Evolutionary conservation across 2,113 vertebrate species (phyloP), one percentile per base, ranked within the genome.

Genomic region (Heterotis niloticus): DNA sequence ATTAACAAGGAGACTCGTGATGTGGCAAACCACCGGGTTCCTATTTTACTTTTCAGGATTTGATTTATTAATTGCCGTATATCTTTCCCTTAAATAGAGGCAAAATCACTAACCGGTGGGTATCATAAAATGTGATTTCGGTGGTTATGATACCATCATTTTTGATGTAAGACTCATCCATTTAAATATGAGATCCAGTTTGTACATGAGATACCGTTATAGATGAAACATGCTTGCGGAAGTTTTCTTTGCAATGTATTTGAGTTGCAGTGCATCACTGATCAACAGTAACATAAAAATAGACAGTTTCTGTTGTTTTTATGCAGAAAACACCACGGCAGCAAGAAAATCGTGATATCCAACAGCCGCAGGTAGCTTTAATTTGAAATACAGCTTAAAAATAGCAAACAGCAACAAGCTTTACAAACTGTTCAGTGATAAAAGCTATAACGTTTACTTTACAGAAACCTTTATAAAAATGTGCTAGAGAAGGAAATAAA

Each of bases 1-100:
- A 81, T 81, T 75, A 82, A 75, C 65, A 78, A 66, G 75, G 69
- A 44, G 64, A 70, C 64, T 59, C 51, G 29, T 64, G 65, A 80
- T 79, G 60, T 75, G 28, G 34, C 68, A 64, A 62, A 78, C 65
- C 64, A 72, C 44, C 75, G 66, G 29, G 73, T 29, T 66, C 18
- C 28, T 34, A 60, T 79, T 79, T 71, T 24, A 44, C 23, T 62
- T 79, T 71, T 79, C 28, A 51, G 64, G 65, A 76, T 69, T 23
- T 69, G 57, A 69, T 67, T 76, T 80, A 69, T 69, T 68, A 51
- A 70, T 18, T 68, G 18, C 52, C 75, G 70, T 67, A 34, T 52
- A 51, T 72, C 20, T 60, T 5, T 51, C 57, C 10, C 13, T 67
- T 78, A 54, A 77, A 77, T 51, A 70, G 13, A 77, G n/a, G 26